A percentile compares a stretch with the other conserved stretches of the same genome.
phyloP scores from a whole-genome alignment of 2,888 invertebrate genomes.

The Emmelina monodactyla region DNA sequence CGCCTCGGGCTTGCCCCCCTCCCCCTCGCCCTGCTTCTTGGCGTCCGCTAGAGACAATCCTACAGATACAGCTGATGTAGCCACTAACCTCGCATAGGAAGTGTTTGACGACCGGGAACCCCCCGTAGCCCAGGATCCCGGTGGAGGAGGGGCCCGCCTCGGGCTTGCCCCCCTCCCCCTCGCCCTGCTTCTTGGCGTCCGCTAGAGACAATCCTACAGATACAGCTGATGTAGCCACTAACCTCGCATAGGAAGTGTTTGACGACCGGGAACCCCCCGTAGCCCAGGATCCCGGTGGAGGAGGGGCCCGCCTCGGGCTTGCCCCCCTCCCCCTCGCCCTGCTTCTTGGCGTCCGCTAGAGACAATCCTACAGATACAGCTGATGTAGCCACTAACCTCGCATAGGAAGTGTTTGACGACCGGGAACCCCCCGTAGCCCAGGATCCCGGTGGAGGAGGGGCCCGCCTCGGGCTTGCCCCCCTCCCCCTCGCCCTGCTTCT shows the following conservation, averaged over 20 bases:
- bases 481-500: constrained; percentile 19
- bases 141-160: constrained; percentile 27
- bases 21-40: constrained; percentile 19
- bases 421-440: constrained; percentile 54
- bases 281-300: constrained; percentile 39
- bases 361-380: too few species aligned
- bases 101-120: constrained; percentile 59
- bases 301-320: constrained; percentile 24
- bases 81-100: constrained; percentile 54
- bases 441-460: constrained; percentile 32
- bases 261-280: constrained; percentile 56
- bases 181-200: constrained; percentile 24
- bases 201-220: too few species aligned
- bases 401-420: constrained; percentile 62
- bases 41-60: constrained; percentile 34
- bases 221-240: too few species aligned
- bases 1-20: constrained; percentile 17
- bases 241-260: constrained; percentile 63
- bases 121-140: constrained; percentile 46
- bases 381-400: constrained; percentile 43
- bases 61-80: too few species aligned
- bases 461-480: constrained; percentile 20
- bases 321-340: constrained; percentile 13
- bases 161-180: constrained; percentile 14
- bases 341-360: constrained; percentile 29